These are phyloP conservation scores for Zootoca vivipara DNA, from an alignment of 2,113 vertebrate species.

Conservation along the genomic window DNA sequence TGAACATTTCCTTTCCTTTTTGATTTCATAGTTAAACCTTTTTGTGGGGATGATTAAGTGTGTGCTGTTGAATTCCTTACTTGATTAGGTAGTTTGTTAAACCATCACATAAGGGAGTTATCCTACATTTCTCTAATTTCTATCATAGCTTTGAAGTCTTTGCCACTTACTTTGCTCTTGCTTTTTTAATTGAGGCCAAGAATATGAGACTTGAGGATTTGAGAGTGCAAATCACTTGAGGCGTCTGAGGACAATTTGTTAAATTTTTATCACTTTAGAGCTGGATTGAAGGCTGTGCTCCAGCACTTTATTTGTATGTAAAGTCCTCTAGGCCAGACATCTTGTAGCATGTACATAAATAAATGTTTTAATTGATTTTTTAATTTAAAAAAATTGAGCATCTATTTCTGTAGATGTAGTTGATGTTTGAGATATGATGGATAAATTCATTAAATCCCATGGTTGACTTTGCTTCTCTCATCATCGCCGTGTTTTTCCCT, in stretches of 20 bases:
- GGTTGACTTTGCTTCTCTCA: not conserved
- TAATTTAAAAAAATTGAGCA: too few relatives aligned
- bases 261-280: not conserved
- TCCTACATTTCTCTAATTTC: conserved; percentile 34
- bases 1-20: not conserved
- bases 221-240: not conserved
- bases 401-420: too few relatives aligned
- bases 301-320: not conserved
- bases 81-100: conserved; percentile 40
- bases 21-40: conserved; percentile 11
- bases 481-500: not conserved
- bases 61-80: not conserved
- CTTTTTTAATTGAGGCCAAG: conserved; percentile 33
- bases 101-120: conserved; percentile 26
- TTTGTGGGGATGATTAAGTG: conserved; percentile 3
- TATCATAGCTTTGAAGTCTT: conserved; percentile 45
- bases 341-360: not conserved
- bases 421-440: not conserved
- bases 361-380: not conserved
- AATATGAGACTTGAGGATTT: not conserved
- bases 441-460: conserved; percentile 10
- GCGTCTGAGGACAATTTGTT: conserved; percentile 35
- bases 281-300: not conserved
- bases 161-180: conserved; percentile 17
- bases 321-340: not conserved